phyloP scores from a whole-genome alignment of 1,140 invertebrate genomes.

The Oncopeltus fasciatus region DNA sequence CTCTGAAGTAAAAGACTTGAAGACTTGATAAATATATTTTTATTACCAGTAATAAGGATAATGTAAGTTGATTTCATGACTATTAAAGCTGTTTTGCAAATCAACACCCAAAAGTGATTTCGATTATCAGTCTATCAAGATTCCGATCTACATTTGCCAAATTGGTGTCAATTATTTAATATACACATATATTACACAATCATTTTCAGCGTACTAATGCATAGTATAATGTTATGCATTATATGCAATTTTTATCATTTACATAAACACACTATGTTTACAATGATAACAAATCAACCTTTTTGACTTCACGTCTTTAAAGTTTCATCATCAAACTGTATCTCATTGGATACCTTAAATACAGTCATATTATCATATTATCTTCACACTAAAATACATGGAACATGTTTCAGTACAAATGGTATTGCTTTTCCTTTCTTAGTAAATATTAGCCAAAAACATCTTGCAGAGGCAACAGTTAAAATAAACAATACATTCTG shows the following conservation, averaged over 20 bases:
- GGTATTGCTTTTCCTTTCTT: too few relatives aligned
- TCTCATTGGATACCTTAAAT: neutral
- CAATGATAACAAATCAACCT: conserved; percentile 2
- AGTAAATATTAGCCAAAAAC: too few relatives aligned
- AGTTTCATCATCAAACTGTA: neutral
- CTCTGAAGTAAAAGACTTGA: too few relatives aligned
- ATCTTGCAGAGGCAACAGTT: too few relatives aligned
- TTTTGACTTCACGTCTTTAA: neutral
- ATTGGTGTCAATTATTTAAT: neutral
- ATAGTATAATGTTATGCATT: conserved; percentile 7
- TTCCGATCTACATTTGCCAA: neutral
- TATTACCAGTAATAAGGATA: too few relatives aligned
- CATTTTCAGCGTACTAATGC: neutral
- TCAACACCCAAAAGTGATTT: too few relatives aligned
- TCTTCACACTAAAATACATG: neutral
- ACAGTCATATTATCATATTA: neutral
- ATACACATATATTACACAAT: neutral
- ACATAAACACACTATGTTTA: conserved; percentile 2
- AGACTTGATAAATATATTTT: too few relatives aligned
- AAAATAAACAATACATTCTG: too few relatives aligned
- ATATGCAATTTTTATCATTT: neutral
- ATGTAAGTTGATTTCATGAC: too few relatives aligned
- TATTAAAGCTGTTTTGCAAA: too few relatives aligned
- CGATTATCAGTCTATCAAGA: conserved; percentile 2
- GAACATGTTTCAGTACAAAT: conserved; percentile 1